Percentiles rank a stretch among this genome's conserved stretches.
Evolutionary conservation across 1,140 invertebrate genomes (phyloP).

Genomic region (Trichonephila inaurata): DNA sequence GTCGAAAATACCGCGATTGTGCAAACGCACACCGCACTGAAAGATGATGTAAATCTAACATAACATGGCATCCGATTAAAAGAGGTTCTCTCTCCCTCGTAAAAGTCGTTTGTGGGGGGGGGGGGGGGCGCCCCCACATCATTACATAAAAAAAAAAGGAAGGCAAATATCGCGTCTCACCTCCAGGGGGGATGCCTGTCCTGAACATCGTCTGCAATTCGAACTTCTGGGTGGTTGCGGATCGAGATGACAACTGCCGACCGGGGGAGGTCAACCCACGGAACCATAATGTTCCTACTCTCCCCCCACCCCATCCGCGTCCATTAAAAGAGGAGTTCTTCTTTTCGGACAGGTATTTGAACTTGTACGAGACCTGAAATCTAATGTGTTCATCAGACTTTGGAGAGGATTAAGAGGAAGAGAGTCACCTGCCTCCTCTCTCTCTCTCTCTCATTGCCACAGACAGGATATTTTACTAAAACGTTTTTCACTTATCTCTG

Average conservation of each 20-base stretch:
- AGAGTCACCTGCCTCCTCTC: no score
- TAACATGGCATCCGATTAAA: no score
- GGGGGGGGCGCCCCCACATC: no score
- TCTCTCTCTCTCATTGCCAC: no score
- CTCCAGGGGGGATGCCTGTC: background rate
- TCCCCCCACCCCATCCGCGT: no score
- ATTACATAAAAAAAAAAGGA: constrained; percentile 40
- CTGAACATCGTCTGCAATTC: constrained; percentile 27
- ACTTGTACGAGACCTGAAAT: background rate
- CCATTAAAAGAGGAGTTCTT: background rate
- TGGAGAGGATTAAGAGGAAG: no score
- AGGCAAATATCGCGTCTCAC: constrained; percentile 32
- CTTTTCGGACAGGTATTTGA: background rate
- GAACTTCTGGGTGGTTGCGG: constrained; percentile 56
- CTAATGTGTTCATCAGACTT: background rate
- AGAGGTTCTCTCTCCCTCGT: background rate
- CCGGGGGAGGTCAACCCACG: constrained; percentile 28
- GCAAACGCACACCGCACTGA: no score
- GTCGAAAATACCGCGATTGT: no score
- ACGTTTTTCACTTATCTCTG: no score
- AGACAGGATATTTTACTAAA: no score
- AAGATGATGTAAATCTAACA: no score
- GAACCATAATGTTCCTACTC: background rate
- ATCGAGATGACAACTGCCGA: constrained; percentile 46
- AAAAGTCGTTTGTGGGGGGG: background rate